These are phyloP conservation scores for Hyposmocoma kahamanoa DNA, from an alignment of 1,140 invertebrate species.

Conservation along the genomic window DNA sequence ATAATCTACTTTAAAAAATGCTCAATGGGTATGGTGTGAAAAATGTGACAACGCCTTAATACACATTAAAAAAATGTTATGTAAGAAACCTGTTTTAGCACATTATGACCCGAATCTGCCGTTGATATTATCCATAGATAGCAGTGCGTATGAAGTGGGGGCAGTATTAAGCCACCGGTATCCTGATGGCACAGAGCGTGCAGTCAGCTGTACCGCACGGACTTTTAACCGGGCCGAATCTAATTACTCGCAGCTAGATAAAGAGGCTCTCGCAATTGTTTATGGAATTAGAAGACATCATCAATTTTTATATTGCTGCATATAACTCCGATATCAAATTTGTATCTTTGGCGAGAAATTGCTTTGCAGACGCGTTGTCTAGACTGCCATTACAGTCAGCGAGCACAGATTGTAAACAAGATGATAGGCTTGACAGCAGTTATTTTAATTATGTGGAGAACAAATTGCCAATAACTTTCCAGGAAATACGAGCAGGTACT, in stretches of 20 bases:
- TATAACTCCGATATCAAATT: constrained; percentile 14
- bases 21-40: constrained; percentile 1
- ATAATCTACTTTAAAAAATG: constrained; percentile 10
- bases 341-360: constrained; percentile 10
- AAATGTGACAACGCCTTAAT: constrained; percentile 2
- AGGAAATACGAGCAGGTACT: background rate
- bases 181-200: constrained; percentile 20
- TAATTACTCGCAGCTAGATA: constrained; percentile 27
- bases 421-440: background rate
- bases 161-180: constrained; percentile 52
- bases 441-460: constrained; percentile 7
- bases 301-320: constrained; percentile 39
- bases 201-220: constrained; percentile 40
- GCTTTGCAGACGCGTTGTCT: constrained; percentile 17
- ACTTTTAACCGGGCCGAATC: constrained; percentile 8
- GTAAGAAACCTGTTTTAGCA: constrained; percentile 12
- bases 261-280: constrained; percentile 31
- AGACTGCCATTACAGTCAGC: constrained; percentile 5
- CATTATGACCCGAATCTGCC: constrained; percentile 44
- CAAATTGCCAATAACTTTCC: constrained; percentile 1
- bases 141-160: constrained; percentile 55
- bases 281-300: constrained; percentile 38
- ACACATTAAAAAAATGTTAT: constrained; percentile 3
- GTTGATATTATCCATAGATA: constrained; percentile 60
- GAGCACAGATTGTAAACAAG: background rate